A percentile compares a stretch with the other conserved stretches of the same genome.
Conservation (phyloP, 2,797 vertebrate genomes). For the Siniperca scherzeri region DNA sequence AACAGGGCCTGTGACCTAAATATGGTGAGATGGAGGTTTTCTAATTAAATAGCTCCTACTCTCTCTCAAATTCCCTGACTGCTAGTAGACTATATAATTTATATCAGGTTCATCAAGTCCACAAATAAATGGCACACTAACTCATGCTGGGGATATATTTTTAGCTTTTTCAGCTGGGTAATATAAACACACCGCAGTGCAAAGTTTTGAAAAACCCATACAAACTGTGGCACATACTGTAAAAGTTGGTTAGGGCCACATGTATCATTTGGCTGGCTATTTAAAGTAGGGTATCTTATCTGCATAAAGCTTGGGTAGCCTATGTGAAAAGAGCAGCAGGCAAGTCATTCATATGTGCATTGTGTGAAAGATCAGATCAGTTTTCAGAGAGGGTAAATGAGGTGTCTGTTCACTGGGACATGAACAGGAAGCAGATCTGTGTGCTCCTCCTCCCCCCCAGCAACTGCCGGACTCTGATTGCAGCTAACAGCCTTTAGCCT, state of each 20-base stretch:
- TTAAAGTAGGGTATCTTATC: constrained; percentile 20
- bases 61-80: constrained; percentile 62
- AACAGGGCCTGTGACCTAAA: constrained; percentile 72
- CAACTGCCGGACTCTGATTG: constrained; percentile 61
- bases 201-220: not conserved
- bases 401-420: constrained; percentile 21
- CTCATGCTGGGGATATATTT: constrained; percentile 3
- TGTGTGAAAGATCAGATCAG: not conserved
- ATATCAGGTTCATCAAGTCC: constrained; percentile 58
- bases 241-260: not conserved
- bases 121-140: constrained; percentile 57
- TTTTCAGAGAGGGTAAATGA: not conserved
- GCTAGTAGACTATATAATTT: constrained; percentile 51
- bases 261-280: not conserved
- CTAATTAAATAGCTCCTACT: constrained; percentile 71
- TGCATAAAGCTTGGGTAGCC: not conserved
- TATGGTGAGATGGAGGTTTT: constrained; percentile 66
- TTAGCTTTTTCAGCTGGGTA: constrained; percentile 5
- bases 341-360: no score
- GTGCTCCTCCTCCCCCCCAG: constrained; percentile 49
- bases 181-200: not conserved
- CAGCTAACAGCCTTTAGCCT: constrained; percentile 57
- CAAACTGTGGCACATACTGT: not conserved
- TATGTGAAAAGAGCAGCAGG: not conserved
- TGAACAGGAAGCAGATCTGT: constrained; percentile 67